Base-by-base conservation (phyloP, 2,888 invertebrate species). In the Parnassius mnemosyne region DNA sequence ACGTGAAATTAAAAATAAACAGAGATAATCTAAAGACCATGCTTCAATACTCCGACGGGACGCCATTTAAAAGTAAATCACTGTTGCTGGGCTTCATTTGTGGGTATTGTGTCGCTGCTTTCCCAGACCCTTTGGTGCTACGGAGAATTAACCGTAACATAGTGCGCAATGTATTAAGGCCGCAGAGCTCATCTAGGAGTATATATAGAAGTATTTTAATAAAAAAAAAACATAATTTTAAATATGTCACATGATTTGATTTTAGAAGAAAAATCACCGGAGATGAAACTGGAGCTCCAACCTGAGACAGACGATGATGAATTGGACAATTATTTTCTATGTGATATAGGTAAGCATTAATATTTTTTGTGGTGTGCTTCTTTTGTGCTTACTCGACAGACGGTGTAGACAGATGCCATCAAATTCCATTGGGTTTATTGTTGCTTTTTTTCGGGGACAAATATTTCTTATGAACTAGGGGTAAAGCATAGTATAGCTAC, bases 51-150 rank as follows among this genome's bases (percentile, higher is more conserved):
- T 87, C 87, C 0, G 89, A 88, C 50, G 87, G 78, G 0, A 75
- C 77, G 0, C 87, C 87, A 0, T 90, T 90, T 63, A 83, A 80
- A n/a, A 83, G 85, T 43, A 88, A 85, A 65, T 79, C 81, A 0
- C 61, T 16, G 16, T 16, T 87, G 0, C 60, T 87, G 0, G 89
- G 89, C 0, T 89, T 77, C 57, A 71, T 80, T 0, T 90, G 90
- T 61, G 82, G 81, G 0, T 89, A 87, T 56, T 90, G 90, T 11
- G 76, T 84, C 0, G 53, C 69, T 0, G 74, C 81, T 0, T 88
- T 74, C 67, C 83, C 83, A 0, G 89, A 90, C 34, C 89, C 89
- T 0, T 66, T 64, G 16, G 16, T 16, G 16, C 16, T 16, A 16
- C 16, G 85, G 84, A 0, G 74, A 79, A 10, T 20, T 2, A 2